phyloP scores from a whole-genome alignment of 1,140 invertebrate species.

The Coelopa frigida region DNA sequence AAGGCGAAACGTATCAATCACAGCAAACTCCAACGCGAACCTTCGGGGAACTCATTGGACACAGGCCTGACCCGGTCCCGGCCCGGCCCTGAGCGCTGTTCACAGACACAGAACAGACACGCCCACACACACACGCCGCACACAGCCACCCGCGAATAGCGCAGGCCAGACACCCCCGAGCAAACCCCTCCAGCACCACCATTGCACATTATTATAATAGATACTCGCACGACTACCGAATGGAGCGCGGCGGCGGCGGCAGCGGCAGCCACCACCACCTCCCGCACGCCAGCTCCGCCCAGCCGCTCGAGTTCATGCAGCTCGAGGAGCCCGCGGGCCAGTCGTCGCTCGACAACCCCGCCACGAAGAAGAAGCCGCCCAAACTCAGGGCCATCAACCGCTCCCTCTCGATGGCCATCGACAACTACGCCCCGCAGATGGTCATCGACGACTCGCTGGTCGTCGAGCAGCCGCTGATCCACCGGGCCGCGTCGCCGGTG shows the following conservation, averaged over 20 bases:
- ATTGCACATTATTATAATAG: constrained; percentile 45
- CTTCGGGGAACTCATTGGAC: too few relatives aligned
- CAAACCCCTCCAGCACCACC: constrained; percentile 44
- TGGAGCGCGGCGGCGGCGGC: constrained; percentile 45
- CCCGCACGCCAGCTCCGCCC: constrained; percentile 17
- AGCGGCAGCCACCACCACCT: constrained; percentile 34
- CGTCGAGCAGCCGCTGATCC: constrained; percentile 41
- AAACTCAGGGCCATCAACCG: constrained; percentile 43
- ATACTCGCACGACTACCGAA: constrained; percentile 44
- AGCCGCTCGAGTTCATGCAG: constrained; percentile 4
- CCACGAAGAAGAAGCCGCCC: constrained; percentile 42
- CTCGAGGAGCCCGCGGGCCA: constrained; percentile 16
- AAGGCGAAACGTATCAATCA: too few relatives aligned
- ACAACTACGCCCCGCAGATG: constrained; percentile 36
- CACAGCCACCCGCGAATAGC: not conserved
- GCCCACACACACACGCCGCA: not conserved
- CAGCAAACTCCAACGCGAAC: too few relatives aligned
- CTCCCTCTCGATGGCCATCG: constrained; percentile 43
- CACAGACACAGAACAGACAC: too few relatives aligned
- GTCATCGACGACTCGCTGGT: constrained; percentile 28
- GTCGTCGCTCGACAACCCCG: constrained; percentile 41
- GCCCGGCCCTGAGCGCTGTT: too few relatives aligned
- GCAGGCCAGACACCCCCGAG: too few relatives aligned
- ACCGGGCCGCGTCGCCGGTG: constrained; percentile 40
- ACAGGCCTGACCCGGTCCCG: too few relatives aligned